Evolutionary conservation across 2,797 vertebrate species (phyloP).

Genomic region (Acrocephalus scirpaceus): DNA sequence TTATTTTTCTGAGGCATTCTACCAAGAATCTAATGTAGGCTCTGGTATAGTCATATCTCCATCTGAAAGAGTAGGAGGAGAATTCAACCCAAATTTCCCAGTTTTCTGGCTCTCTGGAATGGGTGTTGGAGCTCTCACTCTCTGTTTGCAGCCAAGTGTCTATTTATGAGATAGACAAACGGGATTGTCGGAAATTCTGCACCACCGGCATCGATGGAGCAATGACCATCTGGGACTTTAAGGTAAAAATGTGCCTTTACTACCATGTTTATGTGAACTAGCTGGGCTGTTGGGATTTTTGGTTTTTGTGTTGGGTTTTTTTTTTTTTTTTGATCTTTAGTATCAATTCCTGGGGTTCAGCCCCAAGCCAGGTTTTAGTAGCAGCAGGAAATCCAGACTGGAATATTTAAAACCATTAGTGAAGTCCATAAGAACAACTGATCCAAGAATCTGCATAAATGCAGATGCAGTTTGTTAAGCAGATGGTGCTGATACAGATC

Average conservation of each 20-base stretch:
- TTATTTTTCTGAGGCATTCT: not conserved
- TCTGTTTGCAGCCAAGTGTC: constrained; percentile 91
- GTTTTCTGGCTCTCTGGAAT: constrained; percentile 5
- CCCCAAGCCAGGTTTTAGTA: not conserved
- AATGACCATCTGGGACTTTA: constrained; percentile 99
- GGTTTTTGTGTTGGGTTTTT: too few species aligned
- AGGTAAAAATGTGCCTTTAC: constrained; percentile 77
- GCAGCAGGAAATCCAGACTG: not conserved
- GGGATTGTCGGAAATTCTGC: constrained; percentile 98
- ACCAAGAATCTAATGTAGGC: not conserved
- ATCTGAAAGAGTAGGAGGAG: constrained; percentile 27
- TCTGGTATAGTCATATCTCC: not conserved
- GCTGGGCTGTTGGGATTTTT: not conserved
- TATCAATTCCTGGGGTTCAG: not conserved
- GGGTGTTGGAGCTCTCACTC: constrained; percentile 16
- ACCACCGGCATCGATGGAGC: constrained; percentile 99
- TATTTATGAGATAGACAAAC: constrained; percentile 98
- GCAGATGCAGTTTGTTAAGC: not conserved
- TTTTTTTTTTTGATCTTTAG: not conserved
- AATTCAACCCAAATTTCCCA: constrained; percentile 3
- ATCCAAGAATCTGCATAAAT: not conserved
- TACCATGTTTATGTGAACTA: not conserved
- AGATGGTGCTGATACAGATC: not conserved
- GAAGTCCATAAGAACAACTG: not conserved
- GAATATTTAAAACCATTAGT: not conserved